phyloP scores from a whole-genome alignment of 2,113 vertebrate species.

The Castor canadensis region DNA sequence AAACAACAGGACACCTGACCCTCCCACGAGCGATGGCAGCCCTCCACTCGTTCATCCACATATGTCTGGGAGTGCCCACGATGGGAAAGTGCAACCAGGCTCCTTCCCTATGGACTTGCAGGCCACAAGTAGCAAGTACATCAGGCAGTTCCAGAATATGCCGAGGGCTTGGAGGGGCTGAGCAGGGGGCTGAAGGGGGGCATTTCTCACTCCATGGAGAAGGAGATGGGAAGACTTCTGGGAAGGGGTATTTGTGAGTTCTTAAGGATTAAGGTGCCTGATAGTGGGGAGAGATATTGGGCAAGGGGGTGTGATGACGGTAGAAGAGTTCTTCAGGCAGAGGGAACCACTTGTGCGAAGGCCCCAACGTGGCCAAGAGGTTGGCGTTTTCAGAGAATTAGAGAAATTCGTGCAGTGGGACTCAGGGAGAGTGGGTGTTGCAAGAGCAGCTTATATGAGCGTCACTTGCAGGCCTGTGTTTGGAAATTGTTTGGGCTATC shows the following conservation, averaged over 20 bases:
- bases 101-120: not conserved
- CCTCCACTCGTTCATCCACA: fast-evolving
- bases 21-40: fast-evolving
- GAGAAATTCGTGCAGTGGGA: no score
- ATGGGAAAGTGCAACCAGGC: fast-evolving
- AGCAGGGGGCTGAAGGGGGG: no score
- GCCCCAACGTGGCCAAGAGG: not conserved
- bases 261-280: not conserved
- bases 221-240: not conserved
- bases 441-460: not conserved
- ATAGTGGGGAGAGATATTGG: no score
- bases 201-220: no score
- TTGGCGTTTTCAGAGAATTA: not conserved
- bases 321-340: not conserved
- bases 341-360: not conserved
- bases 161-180: fast-evolving
- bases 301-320: fast-evolving
- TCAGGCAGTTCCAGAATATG: not conserved
- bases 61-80: no score
- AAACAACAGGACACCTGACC: fast-evolving
- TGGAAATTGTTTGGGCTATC: not conserved
- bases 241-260: not conserved
- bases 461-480: no score
- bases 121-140: not conserved
- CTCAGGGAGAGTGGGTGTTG: no score